Conservation (phyloP, 2,113 vertebrate species). For the Hassar affinis region DNA sequence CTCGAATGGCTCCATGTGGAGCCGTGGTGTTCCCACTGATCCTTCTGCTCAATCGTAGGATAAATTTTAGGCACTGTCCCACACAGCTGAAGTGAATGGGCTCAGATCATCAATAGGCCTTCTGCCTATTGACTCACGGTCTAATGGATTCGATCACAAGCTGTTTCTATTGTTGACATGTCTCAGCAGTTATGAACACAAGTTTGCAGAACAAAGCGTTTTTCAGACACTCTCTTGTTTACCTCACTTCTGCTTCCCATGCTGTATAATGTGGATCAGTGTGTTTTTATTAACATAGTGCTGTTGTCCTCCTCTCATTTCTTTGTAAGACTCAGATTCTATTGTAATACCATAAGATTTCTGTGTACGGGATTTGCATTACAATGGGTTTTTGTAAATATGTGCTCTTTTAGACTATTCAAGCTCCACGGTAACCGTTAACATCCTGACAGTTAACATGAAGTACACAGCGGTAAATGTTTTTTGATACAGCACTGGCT, state of each 20-base stretch:
- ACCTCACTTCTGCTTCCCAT: background rate
- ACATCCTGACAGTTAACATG: slow-evolving; percentile 1
- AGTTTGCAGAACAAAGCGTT: slow-evolving; percentile 29
- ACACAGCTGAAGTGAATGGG: slow-evolving; percentile 34
- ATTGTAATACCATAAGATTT: slow-evolving; percentile 20
- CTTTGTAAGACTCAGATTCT: background rate
- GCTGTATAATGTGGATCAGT: background rate
- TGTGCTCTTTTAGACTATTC: slow-evolving; percentile 10
- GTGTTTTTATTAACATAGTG: slow-evolving; percentile 16
- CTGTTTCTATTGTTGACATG: slow-evolving; percentile 34
- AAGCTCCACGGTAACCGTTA: background rate
- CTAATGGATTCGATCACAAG: slow-evolving; percentile 24
- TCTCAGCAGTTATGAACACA: slow-evolving; percentile 25
- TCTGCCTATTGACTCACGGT: slow-evolving; percentile 40
- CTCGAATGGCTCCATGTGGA: slow-evolving; percentile 16
- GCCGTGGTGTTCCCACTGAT: background rate
- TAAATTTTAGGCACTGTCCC: slow-evolving; percentile 27
- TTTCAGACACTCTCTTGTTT: slow-evolving; percentile 2
- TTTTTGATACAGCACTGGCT: slow-evolving; percentile 6
- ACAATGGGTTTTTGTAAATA: background rate
- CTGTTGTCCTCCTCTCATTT: background rate
- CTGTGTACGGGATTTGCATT: slow-evolving; percentile 11
- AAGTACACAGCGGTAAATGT: background rate
- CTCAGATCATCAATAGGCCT: slow-evolving; percentile 24
- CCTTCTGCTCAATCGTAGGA: slow-evolving; percentile 1